Evolutionary conservation across 2,797 vertebrate species (phyloP).

Genomic region (Lacerta agilis): DNA sequence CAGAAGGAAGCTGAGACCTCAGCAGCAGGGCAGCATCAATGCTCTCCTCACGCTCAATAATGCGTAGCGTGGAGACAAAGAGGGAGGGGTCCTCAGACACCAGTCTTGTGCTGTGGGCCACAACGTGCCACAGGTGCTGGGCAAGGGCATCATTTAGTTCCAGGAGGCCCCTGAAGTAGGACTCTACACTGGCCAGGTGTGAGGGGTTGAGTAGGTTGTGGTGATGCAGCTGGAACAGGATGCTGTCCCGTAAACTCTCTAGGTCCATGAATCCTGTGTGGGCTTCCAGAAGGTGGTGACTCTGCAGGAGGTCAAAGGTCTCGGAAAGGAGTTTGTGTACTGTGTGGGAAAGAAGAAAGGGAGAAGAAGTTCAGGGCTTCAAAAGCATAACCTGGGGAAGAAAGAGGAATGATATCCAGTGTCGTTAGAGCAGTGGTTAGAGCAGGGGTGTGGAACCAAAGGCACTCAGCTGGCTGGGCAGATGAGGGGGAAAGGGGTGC

Average conservation of each 20-base stretch:
- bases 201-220: constrained; percentile 67
- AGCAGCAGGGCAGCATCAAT: constrained; percentile 79
- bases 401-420: too few species aligned
- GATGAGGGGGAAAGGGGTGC: too few species aligned
- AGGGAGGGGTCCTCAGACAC: constrained; percentile 88
- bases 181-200: constrained; percentile 79
- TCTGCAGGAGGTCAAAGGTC: constrained; percentile 61
- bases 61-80: constrained; percentile 91
- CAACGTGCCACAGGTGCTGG: constrained; percentile 88
- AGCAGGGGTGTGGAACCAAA: too few species aligned
- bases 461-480: too few species aligned
- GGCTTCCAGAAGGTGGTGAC: constrained; percentile 88
- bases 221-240: constrained; percentile 84
- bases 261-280: constrained; percentile 89
- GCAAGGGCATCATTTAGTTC: constrained; percentile 87
- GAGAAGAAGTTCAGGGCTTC: background rate
- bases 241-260: constrained; percentile 88
- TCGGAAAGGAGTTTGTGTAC: constrained; percentile 63
- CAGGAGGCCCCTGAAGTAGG: constrained; percentile 87
- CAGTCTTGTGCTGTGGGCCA: constrained; percentile 83
- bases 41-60: constrained; percentile 92
- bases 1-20: constrained; percentile 61
- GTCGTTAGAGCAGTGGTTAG: too few species aligned
- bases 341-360: constrained; percentile 42
- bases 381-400: background rate